Percentiles rank a stretch among this genome's conserved stretches.
Evolutionary conservation across 2,797 vertebrate species (phyloP).

Genomic region (Sebastes steindachneri): DNA sequence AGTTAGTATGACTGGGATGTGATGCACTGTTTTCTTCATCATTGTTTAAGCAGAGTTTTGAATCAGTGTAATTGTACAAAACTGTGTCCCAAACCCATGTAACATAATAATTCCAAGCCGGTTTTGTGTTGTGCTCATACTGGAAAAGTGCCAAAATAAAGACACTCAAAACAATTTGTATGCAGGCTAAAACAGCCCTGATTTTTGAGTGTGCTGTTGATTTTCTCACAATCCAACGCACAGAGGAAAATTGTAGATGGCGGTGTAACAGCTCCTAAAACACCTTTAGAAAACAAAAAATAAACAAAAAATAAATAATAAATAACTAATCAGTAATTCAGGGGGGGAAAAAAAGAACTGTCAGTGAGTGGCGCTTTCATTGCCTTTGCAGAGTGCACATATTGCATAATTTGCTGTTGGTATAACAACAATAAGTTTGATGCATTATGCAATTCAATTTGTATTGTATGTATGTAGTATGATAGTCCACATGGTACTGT

Average conservation of each 20-base stretch:
- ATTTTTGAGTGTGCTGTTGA: background rate
- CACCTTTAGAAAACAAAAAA: background rate
- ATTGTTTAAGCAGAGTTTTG: background rate
- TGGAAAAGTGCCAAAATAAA: background rate
- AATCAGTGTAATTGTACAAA: background rate
- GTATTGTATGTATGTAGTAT: too few species aligned
- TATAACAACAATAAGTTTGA: too few species aligned
- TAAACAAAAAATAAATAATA: background rate
- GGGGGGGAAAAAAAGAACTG: background rate
- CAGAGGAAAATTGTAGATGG: background rate
- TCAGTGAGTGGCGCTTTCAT: accelerated
- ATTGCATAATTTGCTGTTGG: too few species aligned
- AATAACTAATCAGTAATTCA: background rate
- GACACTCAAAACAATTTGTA: background rate
- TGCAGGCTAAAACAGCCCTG: background rate
- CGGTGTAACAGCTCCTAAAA: background rate
- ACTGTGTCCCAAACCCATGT: background rate
- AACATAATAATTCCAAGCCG: background rate
- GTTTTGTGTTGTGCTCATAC: background rate
- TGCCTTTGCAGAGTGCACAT: too few species aligned
- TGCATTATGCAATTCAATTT: too few species aligned
- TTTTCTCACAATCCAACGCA: background rate
- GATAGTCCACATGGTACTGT: too few species aligned
- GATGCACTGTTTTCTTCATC: background rate
- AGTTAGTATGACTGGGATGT: background rate